Conservation (phyloP, 1,140 invertebrate genomes). For the Pseudoatta argentina region DNA sequence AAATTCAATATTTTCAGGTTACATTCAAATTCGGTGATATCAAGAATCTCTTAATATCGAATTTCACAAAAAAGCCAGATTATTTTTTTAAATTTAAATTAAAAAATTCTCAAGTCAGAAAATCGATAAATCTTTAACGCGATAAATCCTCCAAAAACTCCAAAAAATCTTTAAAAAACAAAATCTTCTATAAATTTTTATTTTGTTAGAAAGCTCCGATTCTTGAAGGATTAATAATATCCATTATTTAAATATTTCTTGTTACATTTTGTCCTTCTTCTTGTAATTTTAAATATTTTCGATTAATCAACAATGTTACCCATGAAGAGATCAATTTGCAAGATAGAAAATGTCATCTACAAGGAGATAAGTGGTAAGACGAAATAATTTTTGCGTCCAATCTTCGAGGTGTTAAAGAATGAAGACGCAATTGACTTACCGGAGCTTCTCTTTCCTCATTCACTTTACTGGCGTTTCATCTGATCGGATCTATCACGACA, state of each 20-base stretch:
- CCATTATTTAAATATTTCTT: background rate
- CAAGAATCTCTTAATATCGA: no score
- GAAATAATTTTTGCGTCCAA: background rate
- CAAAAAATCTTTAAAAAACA: no score
- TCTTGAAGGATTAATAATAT: background rate
- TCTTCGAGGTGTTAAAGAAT: constrained; percentile 45
- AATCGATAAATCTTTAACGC: no score
- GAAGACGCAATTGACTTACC: constrained; percentile 28
- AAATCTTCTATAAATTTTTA: no score
- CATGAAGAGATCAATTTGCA: background rate
- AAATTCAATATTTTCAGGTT: no score
- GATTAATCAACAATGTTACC: background rate
- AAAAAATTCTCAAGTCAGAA: no score
- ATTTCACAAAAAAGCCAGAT: no score
- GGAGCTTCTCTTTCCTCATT: constrained; percentile 45
- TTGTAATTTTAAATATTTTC: background rate
- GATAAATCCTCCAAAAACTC: no score
- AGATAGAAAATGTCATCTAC: background rate
- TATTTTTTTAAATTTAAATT: no score
- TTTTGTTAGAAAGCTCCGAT: no score
- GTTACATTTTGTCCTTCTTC: background rate
- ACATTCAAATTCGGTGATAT: no score
- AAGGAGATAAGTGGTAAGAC: background rate
- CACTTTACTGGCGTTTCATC: constrained; percentile 45
- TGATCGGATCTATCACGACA: constrained; percentile 53